A percentile compares a stretch with the other conserved stretches of the same genome.
phyloP scores from a whole-genome alignment of 1,140 invertebrate genomes.

The Aphaenogaster ashmeadi region DNA sequence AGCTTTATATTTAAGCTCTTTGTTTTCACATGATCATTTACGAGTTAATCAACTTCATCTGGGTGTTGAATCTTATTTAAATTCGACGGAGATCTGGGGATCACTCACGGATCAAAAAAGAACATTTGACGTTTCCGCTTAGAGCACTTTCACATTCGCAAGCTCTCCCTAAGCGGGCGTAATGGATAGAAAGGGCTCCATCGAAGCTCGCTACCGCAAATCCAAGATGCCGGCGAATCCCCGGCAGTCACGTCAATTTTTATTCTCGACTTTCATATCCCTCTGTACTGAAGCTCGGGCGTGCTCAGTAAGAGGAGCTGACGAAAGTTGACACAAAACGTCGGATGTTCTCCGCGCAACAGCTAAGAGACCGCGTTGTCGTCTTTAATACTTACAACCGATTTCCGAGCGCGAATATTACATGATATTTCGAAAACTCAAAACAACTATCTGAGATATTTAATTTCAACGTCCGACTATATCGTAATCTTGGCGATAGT shows the following conservation, averaged over 20 bases:
- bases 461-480: background rate
- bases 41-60: constrained; percentile 7
- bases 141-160: constrained; percentile 69
- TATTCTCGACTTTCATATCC: constrained; percentile 72
- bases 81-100: background rate
- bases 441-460: constrained; percentile 20
- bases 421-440: background rate
- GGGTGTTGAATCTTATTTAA: constrained; percentile 9
- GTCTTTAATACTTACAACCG: constrained; percentile 26
- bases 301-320: constrained; percentile 63
- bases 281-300: constrained; percentile 62
- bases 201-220: constrained; percentile 72
- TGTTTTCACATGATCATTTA: background rate
- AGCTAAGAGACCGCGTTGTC: constrained; percentile 22
- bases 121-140: constrained; percentile 70
- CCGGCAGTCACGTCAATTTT: constrained; percentile 73
- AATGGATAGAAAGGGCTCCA: constrained; percentile 76
- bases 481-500: background rate
- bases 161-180: constrained; percentile 59
- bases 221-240: constrained; percentile 59
- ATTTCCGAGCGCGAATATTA: background rate
- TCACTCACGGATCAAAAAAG: constrained; percentile 28
- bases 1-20: background rate
- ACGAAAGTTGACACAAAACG: constrained; percentile 70
- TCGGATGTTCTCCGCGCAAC: constrained; percentile 33